These are phyloP conservation scores for Chymomyza amoena DNA, from an alignment of 2,888 invertebrate genomes.

Conservation along the genomic window DNA sequence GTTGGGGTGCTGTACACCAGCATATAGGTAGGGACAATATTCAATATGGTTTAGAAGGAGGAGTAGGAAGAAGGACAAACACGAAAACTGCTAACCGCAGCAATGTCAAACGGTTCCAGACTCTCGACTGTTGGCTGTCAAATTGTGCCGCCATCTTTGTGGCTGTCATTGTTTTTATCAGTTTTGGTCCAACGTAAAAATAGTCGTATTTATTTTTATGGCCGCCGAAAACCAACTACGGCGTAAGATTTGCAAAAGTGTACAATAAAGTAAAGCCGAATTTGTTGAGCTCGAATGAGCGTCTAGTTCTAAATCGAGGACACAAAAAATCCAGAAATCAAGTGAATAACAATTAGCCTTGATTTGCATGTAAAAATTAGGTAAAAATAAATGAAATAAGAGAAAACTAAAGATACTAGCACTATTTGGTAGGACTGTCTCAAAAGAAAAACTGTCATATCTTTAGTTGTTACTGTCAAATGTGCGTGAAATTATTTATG, in stretches of 20 bases:
- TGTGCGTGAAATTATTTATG: background rate
- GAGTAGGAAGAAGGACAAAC: background rate
- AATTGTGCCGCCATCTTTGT: background rate
- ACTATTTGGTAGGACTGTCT: too few relatives aligned
- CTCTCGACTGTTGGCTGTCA: background rate
- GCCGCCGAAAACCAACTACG: background rate
- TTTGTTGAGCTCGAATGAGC: background rate
- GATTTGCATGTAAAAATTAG: background rate
- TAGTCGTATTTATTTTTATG: conserved; percentile 12
- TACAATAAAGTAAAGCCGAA: conserved; percentile 1
- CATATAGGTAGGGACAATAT: background rate
- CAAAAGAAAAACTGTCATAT: background rate
- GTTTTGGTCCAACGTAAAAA: conserved; percentile 5
- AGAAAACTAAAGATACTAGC: too few relatives aligned
- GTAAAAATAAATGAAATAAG: background rate
- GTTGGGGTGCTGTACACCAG: too few relatives aligned
- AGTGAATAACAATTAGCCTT: background rate
- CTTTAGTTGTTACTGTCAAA: background rate
- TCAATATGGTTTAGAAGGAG: background rate
- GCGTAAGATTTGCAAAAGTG: background rate
- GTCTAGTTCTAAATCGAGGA: background rate
- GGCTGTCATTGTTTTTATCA: conserved; percentile 6
- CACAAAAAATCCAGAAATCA: background rate
- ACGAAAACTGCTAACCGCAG: conserved; percentile 8
- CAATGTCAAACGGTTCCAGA: background rate